Evolutionary conservation across 1,140 invertebrate species (phyloP).

Genomic region (Pseudomyrmex pallidus): DNA sequence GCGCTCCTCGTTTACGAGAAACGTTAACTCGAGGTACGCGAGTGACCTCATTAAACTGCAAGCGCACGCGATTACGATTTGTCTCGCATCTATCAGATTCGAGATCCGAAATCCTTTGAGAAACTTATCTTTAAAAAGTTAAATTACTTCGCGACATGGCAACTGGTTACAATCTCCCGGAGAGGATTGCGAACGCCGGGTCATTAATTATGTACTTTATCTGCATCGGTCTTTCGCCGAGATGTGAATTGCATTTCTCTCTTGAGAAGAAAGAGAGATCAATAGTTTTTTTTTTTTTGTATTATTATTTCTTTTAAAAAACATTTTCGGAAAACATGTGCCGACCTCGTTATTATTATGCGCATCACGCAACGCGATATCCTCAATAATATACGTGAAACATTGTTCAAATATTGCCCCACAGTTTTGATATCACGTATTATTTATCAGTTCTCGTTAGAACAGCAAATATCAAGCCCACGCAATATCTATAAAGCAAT

Average conservation of each 20-base stretch:
- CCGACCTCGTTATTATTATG: too few relatives aligned
- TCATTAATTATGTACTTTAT: slow-evolving; percentile 50
- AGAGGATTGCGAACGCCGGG: slow-evolving; percentile 33
- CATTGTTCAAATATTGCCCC: not conserved
- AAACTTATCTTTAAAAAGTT: slow-evolving; percentile 45
- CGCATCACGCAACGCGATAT: not conserved
- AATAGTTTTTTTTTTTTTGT: not conserved
- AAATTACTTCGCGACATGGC: slow-evolving; percentile 29
- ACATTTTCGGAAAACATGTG: too few relatives aligned
- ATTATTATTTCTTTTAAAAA: too few relatives aligned
- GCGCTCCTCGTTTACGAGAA: slow-evolving; percentile 18
- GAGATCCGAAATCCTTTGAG: not conserved
- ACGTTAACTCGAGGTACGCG: slow-evolving; percentile 22
- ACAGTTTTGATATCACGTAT: slow-evolving; percentile 21
- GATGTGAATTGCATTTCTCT: slow-evolving; percentile 33
- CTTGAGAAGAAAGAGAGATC: not conserved
- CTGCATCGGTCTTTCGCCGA: slow-evolving; percentile 23
- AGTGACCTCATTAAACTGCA: slow-evolving; percentile 40
- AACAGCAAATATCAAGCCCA: slow-evolving; percentile 21
- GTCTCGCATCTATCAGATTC: slow-evolving; percentile 40
- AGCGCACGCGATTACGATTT: slow-evolving; percentile 51
- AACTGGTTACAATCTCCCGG: slow-evolving; percentile 27
- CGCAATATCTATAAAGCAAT: slow-evolving; percentile 32
- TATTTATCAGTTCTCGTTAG: slow-evolving; percentile 53
- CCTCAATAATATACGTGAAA: slow-evolving; percentile 31